phyloP scores from a whole-genome alignment of 1,140 invertebrate genomes.

The Hycleus phaleratus region DNA sequence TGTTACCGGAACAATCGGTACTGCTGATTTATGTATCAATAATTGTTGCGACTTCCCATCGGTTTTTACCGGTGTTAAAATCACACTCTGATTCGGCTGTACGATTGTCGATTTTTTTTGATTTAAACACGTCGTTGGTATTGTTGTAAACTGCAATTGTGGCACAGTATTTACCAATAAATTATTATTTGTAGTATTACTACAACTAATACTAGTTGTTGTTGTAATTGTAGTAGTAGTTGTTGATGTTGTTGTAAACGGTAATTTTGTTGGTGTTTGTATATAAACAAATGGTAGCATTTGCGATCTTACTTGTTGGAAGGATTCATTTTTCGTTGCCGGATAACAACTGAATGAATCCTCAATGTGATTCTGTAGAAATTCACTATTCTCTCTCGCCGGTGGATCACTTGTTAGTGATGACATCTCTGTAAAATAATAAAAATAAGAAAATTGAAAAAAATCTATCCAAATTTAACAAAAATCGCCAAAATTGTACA shows the following conservation, averaged over 20 bases:
- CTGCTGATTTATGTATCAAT: slow-evolving; percentile 26
- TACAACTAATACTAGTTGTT: background rate
- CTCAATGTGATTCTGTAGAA: no score
- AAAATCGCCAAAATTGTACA: no score
- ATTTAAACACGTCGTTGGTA: slow-evolving; percentile 7
- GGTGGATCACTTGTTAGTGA: no score
- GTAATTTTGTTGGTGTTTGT: slow-evolving; percentile 32
- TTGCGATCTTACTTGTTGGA: slow-evolving; percentile 20
- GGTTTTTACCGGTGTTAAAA: slow-evolving; percentile 28
- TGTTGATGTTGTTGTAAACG: slow-evolving; percentile 13
- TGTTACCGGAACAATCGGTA: slow-evolving; percentile 23
- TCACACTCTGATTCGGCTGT: slow-evolving; percentile 26
- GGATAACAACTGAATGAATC: no score
- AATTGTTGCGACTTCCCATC: slow-evolving; percentile 24
- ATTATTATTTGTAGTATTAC: slow-evolving; percentile 23
- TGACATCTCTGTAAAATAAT: no score
- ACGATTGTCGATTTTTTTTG: slow-evolving; percentile 13
- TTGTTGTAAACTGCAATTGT: slow-evolving; percentile 28
- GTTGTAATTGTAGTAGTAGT: no score
- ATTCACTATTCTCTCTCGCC: no score
- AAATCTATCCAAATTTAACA: no score
- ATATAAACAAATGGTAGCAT: slow-evolving; percentile 36
- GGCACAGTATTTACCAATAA: slow-evolving; percentile 27
- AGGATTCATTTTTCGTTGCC: no score
- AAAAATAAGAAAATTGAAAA: no score